These are phyloP conservation scores for Colostygia pectinataria DNA, from an alignment of 2,888 invertebrate genomes.

Conservation along the genomic window DNA sequence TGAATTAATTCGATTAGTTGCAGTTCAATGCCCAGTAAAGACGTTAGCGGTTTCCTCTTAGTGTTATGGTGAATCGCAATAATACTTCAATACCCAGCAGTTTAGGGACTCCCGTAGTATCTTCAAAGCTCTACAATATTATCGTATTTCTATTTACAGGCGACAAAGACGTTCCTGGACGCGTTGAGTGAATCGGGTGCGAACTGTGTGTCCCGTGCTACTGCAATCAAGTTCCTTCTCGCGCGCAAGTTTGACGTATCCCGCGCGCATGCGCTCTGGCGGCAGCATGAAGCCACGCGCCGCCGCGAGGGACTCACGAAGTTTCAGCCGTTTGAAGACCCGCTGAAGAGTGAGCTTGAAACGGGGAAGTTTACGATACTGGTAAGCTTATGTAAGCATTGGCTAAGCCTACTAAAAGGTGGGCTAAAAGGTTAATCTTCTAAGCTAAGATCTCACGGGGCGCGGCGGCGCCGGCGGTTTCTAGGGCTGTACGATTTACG, in stretches of 20 bases:
- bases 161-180: conserved; percentile 91
- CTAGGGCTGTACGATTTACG: no score
- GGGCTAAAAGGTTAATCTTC: no score
- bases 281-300: conserved; percentile 95
- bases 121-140: background rate
- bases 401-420: no score
- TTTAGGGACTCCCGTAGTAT: no score
- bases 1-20: conserved; percentile 24
- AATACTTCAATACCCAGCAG: no score
- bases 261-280: conserved; percentile 94
- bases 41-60: no score
- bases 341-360: conserved; percentile 92
- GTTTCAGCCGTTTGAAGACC: conserved; percentile 92
- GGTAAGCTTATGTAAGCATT: conserved; percentile 86
- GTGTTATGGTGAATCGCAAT: no score
- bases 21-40: conserved; percentile 20
- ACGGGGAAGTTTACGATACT: conserved; percentile 98
- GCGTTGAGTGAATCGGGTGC: conserved; percentile 85
- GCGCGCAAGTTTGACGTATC: conserved; percentile 97
- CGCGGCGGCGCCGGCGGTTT: no score
- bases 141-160: conserved; percentile 77
- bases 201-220: conserved; percentile 88
- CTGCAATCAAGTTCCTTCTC: conserved; percentile 95
- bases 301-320: conserved; percentile 92
- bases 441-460: no score